phyloP scores from a whole-genome alignment of 2,113 vertebrate species.

The Uropsilus gracilis region DNA sequence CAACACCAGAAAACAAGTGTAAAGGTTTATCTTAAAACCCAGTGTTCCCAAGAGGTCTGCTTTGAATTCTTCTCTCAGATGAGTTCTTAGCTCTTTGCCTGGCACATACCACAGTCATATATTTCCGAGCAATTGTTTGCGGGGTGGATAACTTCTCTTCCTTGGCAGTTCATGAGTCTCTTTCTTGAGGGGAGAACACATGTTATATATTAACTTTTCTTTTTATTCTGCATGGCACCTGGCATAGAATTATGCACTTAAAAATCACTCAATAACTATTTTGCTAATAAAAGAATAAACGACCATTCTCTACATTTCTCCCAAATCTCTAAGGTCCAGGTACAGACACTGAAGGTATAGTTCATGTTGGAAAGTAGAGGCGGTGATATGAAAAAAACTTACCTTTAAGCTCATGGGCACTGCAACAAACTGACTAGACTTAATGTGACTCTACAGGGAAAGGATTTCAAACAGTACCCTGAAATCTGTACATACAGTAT shows the following conservation, averaged over 20 bases:
- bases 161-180: neutral
- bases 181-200: neutral
- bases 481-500: neutral
- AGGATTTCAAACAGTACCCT: neutral
- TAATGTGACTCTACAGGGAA: neutral
- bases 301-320: neutral
- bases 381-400: neutral
- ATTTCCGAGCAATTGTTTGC: neutral
- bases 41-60: neutral
- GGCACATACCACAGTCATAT: neutral
- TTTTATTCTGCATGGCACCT: neutral
- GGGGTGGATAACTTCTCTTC: neutral
- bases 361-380: neutral
- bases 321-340: neutral
- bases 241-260: neutral
- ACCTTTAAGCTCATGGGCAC: neutral
- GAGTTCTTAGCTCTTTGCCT: neutral
- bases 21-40: neutral
- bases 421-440: neutral
- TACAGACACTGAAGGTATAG: neutral
- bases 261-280: slow-evolving; percentile 3
- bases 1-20: neutral
- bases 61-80: neutral
- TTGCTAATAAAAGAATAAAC: slow-evolving; percentile 9
- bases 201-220: neutral